These are phyloP conservation scores for Hydriomena furcata DNA, from an alignment of 2,888 invertebrate species.

Conservation along the genomic window DNA sequence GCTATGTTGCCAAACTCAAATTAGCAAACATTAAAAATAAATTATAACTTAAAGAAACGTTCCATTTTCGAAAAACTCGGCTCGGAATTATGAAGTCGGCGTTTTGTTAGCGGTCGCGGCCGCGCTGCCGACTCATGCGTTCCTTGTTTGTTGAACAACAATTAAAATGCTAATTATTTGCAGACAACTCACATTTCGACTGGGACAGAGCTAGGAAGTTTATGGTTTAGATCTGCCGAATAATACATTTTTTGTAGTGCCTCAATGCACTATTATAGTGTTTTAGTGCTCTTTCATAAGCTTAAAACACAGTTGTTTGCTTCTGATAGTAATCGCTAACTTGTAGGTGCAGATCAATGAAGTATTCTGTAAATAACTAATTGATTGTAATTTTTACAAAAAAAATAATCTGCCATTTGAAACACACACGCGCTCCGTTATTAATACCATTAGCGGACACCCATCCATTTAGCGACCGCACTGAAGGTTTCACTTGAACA, in stretches of 20 bases:
- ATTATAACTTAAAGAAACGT: slow-evolving; percentile 12
- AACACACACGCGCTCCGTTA: too few species aligned
- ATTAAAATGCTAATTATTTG: slow-evolving; percentile 75
- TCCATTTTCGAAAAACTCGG: slow-evolving; percentile 32
- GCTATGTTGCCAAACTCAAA: neutral
- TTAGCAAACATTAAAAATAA: slow-evolving; percentile 1
- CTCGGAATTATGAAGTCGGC: slow-evolving; percentile 45
- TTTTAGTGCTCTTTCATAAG: too few species aligned
- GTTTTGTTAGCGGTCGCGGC: slow-evolving; percentile 36
- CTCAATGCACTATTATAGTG: neutral
- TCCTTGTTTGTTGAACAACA: slow-evolving; percentile 53
- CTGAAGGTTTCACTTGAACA: too few species aligned
- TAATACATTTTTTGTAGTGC: neutral
- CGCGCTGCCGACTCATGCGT: slow-evolving; percentile 38
- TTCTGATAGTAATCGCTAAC: too few species aligned
- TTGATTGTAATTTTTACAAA: too few species aligned
- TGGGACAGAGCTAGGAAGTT: slow-evolving; percentile 41
- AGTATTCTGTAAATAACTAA: too few species aligned
- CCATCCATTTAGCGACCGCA: too few species aligned
- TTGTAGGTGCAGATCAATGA: too few species aligned
- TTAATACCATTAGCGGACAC: too few species aligned
- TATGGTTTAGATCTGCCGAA: slow-evolving; percentile 21
- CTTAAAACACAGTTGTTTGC: too few species aligned
- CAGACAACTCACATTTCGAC: slow-evolving; percentile 56
- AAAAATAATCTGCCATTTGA: too few species aligned